Evolutionary conservation across 2,888 invertebrate genomes (phyloP).

Genomic region (Torymus texanus): DNA sequence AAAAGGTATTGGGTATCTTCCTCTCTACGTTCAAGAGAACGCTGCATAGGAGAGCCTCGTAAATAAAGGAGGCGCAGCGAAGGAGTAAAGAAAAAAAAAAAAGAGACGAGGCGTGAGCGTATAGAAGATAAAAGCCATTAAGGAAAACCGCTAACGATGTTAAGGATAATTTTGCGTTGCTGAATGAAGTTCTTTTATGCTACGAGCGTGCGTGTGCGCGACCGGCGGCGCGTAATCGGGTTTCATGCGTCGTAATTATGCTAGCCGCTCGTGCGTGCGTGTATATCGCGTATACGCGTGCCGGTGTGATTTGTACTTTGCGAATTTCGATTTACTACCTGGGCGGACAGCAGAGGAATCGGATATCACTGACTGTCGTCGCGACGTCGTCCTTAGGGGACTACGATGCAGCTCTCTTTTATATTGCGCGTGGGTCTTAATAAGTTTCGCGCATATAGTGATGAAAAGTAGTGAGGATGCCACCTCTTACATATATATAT

Average conservation of each 20-base stretch:
- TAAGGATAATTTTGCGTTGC: constrained; percentile 42
- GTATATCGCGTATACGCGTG: neutral
- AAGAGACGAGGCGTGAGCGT: neutral
- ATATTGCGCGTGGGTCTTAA: too few species aligned
- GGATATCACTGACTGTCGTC: too few species aligned
- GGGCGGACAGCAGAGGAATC: too few species aligned
- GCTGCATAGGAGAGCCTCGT: too few species aligned
- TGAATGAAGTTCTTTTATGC: neutral
- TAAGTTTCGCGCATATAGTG: too few species aligned
- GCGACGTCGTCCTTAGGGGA: too few species aligned
- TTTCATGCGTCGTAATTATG: constrained; percentile 37
- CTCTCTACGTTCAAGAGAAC: neutral
- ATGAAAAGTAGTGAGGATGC: too few species aligned
- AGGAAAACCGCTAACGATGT: constrained; percentile 42
- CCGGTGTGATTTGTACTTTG: constrained; percentile 15
- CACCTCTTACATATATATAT: too few species aligned
- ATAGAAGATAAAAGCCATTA: constrained; percentile 47
- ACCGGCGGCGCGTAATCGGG: constrained; percentile 26
- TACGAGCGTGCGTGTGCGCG: too few species aligned
- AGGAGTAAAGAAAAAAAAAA: constrained; percentile 27
- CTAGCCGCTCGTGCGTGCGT: neutral
- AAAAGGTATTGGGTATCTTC: constrained; percentile 2
- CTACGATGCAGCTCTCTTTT: too few species aligned
- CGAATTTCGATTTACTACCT: constrained; percentile 3
- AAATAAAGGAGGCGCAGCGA: neutral